phyloP scores from a whole-genome alignment of 2,113 vertebrate species.

The Cariama cristata region DNA sequence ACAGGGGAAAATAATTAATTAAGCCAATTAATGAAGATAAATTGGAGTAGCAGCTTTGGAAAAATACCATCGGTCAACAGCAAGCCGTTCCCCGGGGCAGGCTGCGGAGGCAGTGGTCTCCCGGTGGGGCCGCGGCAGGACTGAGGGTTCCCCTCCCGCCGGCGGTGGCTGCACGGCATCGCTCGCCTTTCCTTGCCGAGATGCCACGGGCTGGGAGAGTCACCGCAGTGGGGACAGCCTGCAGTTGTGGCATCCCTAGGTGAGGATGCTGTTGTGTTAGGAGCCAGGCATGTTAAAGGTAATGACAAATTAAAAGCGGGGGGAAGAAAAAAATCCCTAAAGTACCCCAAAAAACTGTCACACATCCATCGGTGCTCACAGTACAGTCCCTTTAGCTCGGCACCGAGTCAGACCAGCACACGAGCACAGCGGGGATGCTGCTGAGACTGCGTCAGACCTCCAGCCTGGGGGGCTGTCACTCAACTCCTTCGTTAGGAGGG shows the following conservation, averaged over 20 bases:
- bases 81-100: neutral
- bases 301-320: neutral
- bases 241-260: neutral
- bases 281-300: neutral
- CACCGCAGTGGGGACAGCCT: neutral
- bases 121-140: rapidly evolving
- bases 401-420: neutral
- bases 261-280: neutral
- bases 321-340: neutral
- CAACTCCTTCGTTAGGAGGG: constrained; percentile 41
- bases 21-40: constrained; percentile 39
- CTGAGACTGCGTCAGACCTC: neutral
- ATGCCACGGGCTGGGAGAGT: neutral
- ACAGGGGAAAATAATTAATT: neutral
- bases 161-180: rapidly evolving
- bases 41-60: constrained; percentile 4
- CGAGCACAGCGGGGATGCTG: neutral
- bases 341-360: neutral
- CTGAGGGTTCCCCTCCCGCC: neutral
- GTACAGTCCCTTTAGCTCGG: neutral
- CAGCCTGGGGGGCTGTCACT: constrained; percentile 45
- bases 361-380: neutral
- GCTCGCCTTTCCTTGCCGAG: rapidly evolving
- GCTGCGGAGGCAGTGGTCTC: neutral
- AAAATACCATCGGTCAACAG: constrained; percentile 19